These are phyloP conservation scores for Panthera leo DNA, from an alignment of 2,113 vertebrate genomes.

Conservation along the genomic window DNA sequence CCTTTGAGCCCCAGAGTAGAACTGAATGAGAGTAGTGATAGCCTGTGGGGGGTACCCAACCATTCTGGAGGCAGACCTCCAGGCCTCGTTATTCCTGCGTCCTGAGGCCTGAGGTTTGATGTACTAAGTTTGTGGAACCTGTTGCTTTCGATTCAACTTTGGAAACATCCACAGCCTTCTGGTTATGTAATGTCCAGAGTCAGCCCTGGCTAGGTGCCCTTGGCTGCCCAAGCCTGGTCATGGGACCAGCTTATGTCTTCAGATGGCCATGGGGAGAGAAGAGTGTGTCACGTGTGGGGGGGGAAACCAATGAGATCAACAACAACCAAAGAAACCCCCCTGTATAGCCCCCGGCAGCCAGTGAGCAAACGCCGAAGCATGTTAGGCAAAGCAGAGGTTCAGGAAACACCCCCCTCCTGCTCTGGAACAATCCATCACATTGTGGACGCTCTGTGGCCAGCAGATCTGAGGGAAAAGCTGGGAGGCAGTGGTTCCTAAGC, in stretches of 20 bases:
- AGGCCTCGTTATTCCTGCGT: background rate
- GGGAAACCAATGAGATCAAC: conserved; percentile 37
- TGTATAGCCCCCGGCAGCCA: conserved; percentile 76
- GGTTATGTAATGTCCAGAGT: conserved; percentile 86
- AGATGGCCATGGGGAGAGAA: conserved; percentile 10
- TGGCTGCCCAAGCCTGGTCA: conserved; percentile 83
- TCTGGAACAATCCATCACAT: conserved; percentile 75
- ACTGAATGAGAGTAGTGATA: background rate
- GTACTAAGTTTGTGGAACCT: conserved; percentile 72
- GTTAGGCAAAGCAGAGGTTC: conserved; percentile 81
- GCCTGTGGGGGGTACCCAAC: background rate
- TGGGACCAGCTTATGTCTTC: conserved; percentile 85
- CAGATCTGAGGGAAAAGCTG: conserved; percentile 34
- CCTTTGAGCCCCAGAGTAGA: background rate
- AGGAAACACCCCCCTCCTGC: conserved; percentile 71
- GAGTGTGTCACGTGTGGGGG: background rate
- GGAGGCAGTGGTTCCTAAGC: conserved; percentile 70
- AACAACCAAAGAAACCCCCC: conserved; percentile 38
- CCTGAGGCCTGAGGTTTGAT: conserved; percentile 46
- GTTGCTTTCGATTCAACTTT: conserved; percentile 70
- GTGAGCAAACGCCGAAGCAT: conserved; percentile 77
- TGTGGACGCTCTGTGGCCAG: conserved; percentile 71
- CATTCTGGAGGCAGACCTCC: background rate
- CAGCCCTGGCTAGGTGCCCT: conserved; percentile 81
- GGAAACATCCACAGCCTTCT: conserved; percentile 73